A percentile compares a stretch with the other conserved stretches of the same genome.
phyloP scores from a whole-genome alignment of 1,140 invertebrate species.

The Brachionus koreanus region DNA sequence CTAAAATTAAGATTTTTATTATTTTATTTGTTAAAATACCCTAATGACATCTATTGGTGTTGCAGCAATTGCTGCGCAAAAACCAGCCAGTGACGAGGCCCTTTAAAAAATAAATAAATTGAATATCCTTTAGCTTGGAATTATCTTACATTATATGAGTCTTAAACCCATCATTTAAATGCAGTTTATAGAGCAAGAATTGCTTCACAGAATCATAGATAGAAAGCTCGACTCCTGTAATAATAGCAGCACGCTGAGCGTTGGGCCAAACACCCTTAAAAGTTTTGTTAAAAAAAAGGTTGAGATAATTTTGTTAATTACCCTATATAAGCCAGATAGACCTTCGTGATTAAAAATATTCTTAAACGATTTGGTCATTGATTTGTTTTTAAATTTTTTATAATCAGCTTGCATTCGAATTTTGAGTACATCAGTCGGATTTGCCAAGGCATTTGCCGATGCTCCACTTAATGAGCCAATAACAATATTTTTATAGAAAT shows the following conservation, averaged over 20 bases:
- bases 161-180: constrained; percentile 71
- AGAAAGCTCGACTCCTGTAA: constrained; percentile 85
- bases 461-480: constrained; percentile 66
- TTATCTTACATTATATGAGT: constrained; percentile 80
- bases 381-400: constrained; percentile 45
- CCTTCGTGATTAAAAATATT: constrained; percentile 55
- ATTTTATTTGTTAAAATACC: constrained; percentile 47
- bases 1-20: constrained; percentile 47
- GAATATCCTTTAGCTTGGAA: neutral
- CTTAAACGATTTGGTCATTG: constrained; percentile 50
- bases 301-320: constrained; percentile 45
- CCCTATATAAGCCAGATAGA: constrained; percentile 54
- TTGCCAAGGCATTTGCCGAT: constrained; percentile 53
- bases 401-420: constrained; percentile 64
- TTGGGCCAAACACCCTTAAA: constrained; percentile 79
- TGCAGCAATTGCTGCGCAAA: constrained; percentile 55
- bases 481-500: constrained; percentile 73
- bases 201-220: constrained; percentile 86
- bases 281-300: neutral
- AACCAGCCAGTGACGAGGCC: constrained; percentile 50
- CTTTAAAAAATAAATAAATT: neutral
- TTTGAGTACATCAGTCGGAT: constrained; percentile 59
- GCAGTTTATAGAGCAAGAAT: constrained; percentile 64
- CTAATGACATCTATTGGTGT: constrained; percentile 58
- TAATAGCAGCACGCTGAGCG: constrained; percentile 80